Evolutionary conservation across 2,888 invertebrate genomes (phyloP), one percentile per base, ranked within the genome.

Genomic region (Charanyca ferruginea): DNA sequence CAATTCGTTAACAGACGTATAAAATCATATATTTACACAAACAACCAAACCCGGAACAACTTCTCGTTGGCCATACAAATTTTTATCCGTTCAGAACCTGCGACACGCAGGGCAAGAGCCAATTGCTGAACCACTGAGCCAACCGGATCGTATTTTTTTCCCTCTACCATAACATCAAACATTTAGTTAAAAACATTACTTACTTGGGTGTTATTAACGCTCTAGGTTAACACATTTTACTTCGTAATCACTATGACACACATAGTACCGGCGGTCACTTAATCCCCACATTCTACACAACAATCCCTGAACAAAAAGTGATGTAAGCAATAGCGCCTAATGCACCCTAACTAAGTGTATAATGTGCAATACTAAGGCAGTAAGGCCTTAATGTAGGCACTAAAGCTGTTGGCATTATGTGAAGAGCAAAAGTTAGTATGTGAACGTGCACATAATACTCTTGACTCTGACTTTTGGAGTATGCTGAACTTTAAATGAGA

Each of bases 401-500:
- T 81, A 80, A 79, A 85, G 80, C 76, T 82, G 81, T 86, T 88
- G 82, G 85, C 87, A 80, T 85, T 78, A 83, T 80, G 83, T 82
- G 76, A 79, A 83, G 77, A 85, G 79, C 78, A 80, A 74, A 87
- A 85, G 79, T 80, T 82, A 77, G 70, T 85, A 79, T 80, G 83
- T 79, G 82, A 83, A 76, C 79, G 80, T 85, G 85, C 87, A 83
- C 82, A 86, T 87, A 87, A 87, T 87, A 86, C 77, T 77, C 85
- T 87, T 82, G 76, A 80, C 82, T 84, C 79, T 83, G 88, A 89
- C 89, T 89, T 87, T 88, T 75, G 73, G 85, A 89, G 85, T 86
- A 88, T 86, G 87, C 84, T 87, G 83, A 90, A 90, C 89, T 89
- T 90, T 90, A 91, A 90, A 91, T 89, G 88, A 90, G 90, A 90